phyloP scores from a whole-genome alignment of 2,113 vertebrate species.

The Myiopsitta monachus region DNA sequence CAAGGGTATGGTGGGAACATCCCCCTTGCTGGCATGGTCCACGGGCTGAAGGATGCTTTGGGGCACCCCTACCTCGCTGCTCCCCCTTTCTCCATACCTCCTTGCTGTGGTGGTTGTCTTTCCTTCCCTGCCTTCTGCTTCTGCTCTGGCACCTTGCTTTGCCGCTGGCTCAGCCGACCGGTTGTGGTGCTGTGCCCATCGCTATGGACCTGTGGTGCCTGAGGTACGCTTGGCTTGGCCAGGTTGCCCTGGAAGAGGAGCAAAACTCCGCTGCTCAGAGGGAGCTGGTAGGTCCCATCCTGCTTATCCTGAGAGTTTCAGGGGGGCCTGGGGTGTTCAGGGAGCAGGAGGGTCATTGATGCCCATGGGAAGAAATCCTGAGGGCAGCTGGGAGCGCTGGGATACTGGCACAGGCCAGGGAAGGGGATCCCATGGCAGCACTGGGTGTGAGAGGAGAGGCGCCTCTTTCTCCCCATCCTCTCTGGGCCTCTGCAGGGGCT shows the following conservation, averaged over 20 bases:
- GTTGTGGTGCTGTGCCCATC: not conserved
- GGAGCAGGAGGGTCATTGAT: not conserved
- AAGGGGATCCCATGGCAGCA: not conserved
- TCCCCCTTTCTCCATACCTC: constrained; percentile 41
- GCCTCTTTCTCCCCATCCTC: not conserved
- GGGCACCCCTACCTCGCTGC: not conserved
- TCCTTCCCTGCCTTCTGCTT: not conserved
- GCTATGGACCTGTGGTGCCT: not conserved
- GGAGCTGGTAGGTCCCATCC: not conserved
- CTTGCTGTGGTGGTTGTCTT: not conserved
- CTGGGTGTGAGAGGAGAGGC: not conserved
- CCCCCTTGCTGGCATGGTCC: not conserved
- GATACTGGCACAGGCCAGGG: not conserved
- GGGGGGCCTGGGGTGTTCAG: fast-evolving
- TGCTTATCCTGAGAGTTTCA: not conserved
- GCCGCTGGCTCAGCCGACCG: constrained; percentile 8
- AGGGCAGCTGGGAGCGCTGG: not conserved
- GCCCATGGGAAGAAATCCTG: not conserved
- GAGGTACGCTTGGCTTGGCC: constrained; percentile 11
- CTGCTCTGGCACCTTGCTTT: not conserved
- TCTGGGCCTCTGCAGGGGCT: not conserved
- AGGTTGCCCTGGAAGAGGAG: constrained; percentile 54
- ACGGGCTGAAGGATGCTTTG: not conserved
- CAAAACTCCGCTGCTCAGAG: not conserved
- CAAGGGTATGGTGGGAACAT: not conserved